Base-by-base conservation (phyloP, 2,797 vertebrate species). In the Halcyon smyrnensis region DNA sequence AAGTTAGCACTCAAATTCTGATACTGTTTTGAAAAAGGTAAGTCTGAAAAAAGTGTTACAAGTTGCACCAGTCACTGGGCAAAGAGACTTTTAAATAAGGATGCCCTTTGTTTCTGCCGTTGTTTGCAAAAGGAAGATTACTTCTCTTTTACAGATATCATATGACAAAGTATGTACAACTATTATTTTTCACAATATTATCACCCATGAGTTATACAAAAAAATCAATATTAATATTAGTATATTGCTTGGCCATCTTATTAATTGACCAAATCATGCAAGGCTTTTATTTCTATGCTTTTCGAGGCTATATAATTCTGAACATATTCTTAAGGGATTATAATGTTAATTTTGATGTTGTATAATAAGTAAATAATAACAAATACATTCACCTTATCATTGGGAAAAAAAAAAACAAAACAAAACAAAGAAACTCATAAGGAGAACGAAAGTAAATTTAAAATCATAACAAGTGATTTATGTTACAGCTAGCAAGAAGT, bases 1-100 rank as follows among this genome's bases (percentile, higher is more conserved):
- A 43, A 78, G 54, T 82, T 64, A 82, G 23, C 24, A 43, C 36
- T 65, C 41, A 24, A 11, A 28, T 64, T 85, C 60, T 70, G n/a
- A 27, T 32, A 50, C 6, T 54, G 15, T 73, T 84, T 63, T 39
- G 37, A 39, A 69, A 84, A 75, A 69, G 23, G 41, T 45, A 41
- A 39, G 25, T 46, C n/a, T 79, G 46, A 86, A 84, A 46, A 54
- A 78, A 54, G 13, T 36, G 36, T 86, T 36, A 45, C 30, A 91
- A 81, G 39, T 78, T 79, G 60, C 30, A 59, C 24, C 73, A 86
- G 65, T 86, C 74, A 79, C 30, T 69, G 48, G 70, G 32, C 20
- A 92, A 87, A 83, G n/a, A 53, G 34, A 85, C 73, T 84, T 95
- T 88, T 69, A 63, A 65, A 87, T 84, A 80, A 79, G 46, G 10